Conservation (phyloP, 2,888 invertebrate genomes). For the Tachina lurida region DNA sequence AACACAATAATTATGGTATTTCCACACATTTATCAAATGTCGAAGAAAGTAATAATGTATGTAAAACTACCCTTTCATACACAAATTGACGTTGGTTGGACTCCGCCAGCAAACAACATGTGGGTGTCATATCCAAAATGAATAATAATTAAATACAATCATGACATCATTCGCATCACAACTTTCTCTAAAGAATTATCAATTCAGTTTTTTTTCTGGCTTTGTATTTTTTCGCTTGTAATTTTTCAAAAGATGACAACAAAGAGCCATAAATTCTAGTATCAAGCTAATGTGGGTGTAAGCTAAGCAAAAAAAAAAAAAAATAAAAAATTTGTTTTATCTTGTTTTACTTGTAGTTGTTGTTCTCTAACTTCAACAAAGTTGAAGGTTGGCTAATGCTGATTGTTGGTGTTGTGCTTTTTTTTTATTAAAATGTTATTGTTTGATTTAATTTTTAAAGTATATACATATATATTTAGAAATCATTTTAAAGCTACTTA, state of each 20-base stretch:
- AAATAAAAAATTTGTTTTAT: neutral
- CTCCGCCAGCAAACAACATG: conserved; percentile 3
- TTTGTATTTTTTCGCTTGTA: neutral
- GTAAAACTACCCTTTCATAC: neutral
- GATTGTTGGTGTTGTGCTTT: neutral
- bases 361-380: conserved; percentile 32
- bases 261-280: conserved; percentile 45
- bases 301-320: neutral
- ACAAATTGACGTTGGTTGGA: neutral
- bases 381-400: conserved; percentile 24
- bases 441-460: conserved; percentile 25
- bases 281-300: conserved; percentile 41
- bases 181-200: conserved; percentile 7
- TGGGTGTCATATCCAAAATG: conserved; percentile 28
- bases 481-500: neutral
- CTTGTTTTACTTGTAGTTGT: neutral
- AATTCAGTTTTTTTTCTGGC: neutral
- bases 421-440: conserved; percentile 20
- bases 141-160: conserved; percentile 21
- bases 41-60: too few species aligned
- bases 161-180: conserved; percentile 32
- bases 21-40: too few species aligned
- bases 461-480: neutral
- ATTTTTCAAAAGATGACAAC: conserved; percentile 33
- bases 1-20: too few species aligned